Base-by-base conservation (phyloP, 2,797 vertebrate genomes). In the Cyprinodon diabolis region DNA sequence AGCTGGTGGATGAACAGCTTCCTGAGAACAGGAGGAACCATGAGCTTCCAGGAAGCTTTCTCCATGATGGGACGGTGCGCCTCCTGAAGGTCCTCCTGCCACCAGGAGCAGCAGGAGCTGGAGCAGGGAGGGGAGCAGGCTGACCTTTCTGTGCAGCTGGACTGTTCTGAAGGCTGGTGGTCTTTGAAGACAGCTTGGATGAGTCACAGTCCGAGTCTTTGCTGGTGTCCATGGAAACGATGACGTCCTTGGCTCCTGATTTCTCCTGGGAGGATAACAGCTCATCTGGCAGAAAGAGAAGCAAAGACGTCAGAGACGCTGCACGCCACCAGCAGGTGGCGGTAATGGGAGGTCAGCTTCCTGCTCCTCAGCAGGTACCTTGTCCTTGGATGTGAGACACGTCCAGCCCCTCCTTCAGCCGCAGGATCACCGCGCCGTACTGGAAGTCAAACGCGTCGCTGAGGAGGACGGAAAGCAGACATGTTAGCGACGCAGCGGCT, bases 391-490 rank as follows among this genome's bases (percentile, higher is more conserved):
- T 97, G 76, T 98, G 98, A 78, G 98, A 99, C 85, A 99, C 95
- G 74, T 99, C 97, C 68, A 99, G 92, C 23, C 98, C 98, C 83
- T 99, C 98, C 79, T 96, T 94, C 66, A 99, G 92, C 72, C 98
- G 93, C 66, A 99, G 96, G 58, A 99, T 95, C 48, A 99, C 98
- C 0, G 97, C 95, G 72, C 98, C 97, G 51, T 96, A 99, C 74
- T 99, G 97, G 90, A 96, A 95, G 80, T 99, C 98, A 89, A 99
- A 99, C 58, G 98, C 95, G 86, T 99, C 98, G 43, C 98, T 99
- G 84, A 71, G 86, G 80, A 71, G 66, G 60, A 57, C 47, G 51
- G 52, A 40, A 13, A 71, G 7, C 66, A 76, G 78, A 30, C 0
- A 7, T 77, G 62, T 10, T 57, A 63, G 75, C 68, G 72, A 48